Conservation (phyloP, 2,888 invertebrate genomes). For the Busseola fusca region DNA sequence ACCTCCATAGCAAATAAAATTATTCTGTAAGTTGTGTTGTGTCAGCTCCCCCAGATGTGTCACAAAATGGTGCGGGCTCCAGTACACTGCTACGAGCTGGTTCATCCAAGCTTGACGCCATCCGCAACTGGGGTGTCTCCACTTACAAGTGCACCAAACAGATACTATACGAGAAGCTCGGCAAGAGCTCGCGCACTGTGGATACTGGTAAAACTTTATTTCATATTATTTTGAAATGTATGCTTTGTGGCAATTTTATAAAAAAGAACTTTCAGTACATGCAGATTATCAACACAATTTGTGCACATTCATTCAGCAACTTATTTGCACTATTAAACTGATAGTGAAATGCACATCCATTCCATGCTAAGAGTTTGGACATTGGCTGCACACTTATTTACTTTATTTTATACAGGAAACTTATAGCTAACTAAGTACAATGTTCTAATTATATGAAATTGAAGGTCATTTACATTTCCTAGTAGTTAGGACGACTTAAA, state of each 20-base stretch:
- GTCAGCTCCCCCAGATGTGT: constrained; percentile 87
- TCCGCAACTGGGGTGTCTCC: constrained; percentile 99
- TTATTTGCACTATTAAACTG: neutral
- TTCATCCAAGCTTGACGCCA: constrained; percentile 96
- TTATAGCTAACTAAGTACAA: neutral
- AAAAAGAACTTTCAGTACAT: neutral
- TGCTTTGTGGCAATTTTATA: neutral
- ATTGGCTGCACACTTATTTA: neutral
- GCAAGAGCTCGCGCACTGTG: constrained; percentile 96
- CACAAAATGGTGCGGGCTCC: constrained; percentile 89
- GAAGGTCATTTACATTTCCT: neutral
- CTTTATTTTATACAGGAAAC: neutral
- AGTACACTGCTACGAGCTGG: constrained; percentile 90
- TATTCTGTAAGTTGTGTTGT: neutral
- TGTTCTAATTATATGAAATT: neutral
- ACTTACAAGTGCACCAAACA: constrained; percentile 99
- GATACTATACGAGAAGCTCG: constrained; percentile 98
- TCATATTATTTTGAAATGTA: neutral
- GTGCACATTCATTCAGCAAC: neutral
- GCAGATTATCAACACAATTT: neutral
- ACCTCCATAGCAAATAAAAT: neutral
- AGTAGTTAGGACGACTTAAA: neutral
- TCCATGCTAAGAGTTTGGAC: neutral
- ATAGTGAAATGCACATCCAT: neutral
- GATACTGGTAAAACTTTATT: constrained; percentile 91